Evolutionary conservation across 1,140 invertebrate species (phyloP), one percentile per base, ranked within the genome.

Genomic region (Drosophila bipectinata): DNA sequence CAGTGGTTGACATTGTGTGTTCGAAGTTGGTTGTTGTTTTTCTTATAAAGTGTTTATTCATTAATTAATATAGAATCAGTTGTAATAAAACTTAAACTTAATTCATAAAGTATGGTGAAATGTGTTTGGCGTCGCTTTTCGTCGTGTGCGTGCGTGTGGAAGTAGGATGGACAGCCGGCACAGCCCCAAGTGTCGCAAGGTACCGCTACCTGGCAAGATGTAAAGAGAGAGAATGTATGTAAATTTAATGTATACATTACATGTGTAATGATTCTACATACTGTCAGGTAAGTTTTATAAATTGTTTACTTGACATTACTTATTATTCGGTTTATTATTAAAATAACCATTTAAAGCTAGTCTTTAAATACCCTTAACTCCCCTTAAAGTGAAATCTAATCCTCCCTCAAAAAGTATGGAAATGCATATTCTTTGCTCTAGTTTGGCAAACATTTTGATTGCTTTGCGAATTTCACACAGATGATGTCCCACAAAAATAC

Each of bases 401-500:
- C 21, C 5, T 10, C 21, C 21, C 45, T 18, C 12, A 5, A 49
- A 28, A n/a, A 49, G 14, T 44, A 8, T 9, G 32, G 32, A 34
- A 34, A 12, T 34, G 32, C 3, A 28, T 44, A 44, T 21, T 8
- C 30, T 24, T 24, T 39, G 18, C 26, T 26, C 30, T 9, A 48
- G 15, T 24, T 59, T 34, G 44, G 8, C 44, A 24, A 44, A 47
- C 44, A 47, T 9, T 47, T 47, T 58, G 30, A 18, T 47, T 47
- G 30, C 7, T 41, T 54, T 15, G 8, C 12, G 30, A 21, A 18
- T 32, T 24, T n/a, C n/a, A n/a, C 56, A 37, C 57, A 59, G 57
- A 28, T 59, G 30, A 48, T 57, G 55, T 44, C 14, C 8, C 21
- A 30, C 14, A 10, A 2, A 21, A 49, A 59, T 52, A 59, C 57